Evolutionary conservation across 92 coral and sea anemone species (phyloP).

Genomic region (Umimayanthus kanabou): DNA sequence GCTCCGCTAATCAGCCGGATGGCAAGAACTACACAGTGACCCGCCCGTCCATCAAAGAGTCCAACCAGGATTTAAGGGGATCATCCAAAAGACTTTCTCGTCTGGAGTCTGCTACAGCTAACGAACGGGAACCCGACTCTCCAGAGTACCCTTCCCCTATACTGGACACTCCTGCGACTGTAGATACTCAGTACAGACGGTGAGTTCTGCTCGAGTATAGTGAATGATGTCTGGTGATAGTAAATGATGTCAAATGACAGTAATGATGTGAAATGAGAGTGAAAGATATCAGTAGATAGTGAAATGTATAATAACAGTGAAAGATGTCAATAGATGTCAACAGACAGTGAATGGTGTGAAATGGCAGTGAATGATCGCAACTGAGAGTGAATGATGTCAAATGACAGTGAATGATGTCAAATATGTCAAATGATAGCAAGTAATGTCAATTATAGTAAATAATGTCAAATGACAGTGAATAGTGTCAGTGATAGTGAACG

Average conservation of each 20-base stretch:
- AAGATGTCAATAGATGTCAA: no score
- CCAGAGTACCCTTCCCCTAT: slow-evolving; percentile 76
- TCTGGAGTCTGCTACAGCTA: slow-evolving; percentile 60
- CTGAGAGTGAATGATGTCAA: neutral
- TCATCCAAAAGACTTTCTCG: slow-evolving; percentile 87
- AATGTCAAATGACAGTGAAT: neutral
- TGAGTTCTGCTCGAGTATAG: neutral
- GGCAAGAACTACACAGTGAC: slow-evolving; percentile 83
- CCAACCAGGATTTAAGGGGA: slow-evolving; percentile 75
- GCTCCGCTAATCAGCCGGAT: slow-evolving; percentile 72
- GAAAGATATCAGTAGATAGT: no score
- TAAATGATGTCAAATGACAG: neutral
- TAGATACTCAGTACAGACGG: slow-evolving; percentile 57
- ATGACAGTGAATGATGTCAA: no score
- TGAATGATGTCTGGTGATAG: neutral
- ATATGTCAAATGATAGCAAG: no score
- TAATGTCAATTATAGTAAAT: neutral
- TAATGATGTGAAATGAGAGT: neutral
- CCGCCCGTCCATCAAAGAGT: slow-evolving; percentile 85
- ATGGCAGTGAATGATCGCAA: neutral
- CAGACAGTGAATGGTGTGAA: neutral
- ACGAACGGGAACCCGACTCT: slow-evolving; percentile 57
- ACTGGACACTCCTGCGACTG: slow-evolving; percentile 68
- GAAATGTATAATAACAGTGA: neutral
- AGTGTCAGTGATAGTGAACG: no score